Evolutionary conservation across 1,140 invertebrate genomes (phyloP).

Genomic region (Danaus plexippus): DNA sequence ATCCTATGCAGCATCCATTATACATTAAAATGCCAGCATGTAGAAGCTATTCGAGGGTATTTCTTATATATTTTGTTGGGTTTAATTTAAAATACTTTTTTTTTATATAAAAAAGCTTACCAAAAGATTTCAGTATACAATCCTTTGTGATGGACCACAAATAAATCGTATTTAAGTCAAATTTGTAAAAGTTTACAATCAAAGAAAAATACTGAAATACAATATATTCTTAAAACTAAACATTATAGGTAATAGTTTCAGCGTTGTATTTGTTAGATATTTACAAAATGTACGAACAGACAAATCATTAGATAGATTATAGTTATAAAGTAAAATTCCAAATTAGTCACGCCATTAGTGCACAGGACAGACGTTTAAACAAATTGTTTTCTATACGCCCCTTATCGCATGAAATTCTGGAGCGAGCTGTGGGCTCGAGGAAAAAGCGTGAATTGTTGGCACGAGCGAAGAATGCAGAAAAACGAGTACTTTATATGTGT

Average conservation of each 20-base stretch:
- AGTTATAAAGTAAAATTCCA: conserved; percentile 8
- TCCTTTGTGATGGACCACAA: no score
- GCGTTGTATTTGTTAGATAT: no score
- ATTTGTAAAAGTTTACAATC: no score
- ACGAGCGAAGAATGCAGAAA: conserved; percentile 54
- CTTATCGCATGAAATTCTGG: conserved; percentile 17
- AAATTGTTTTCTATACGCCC: conserved; percentile 18
- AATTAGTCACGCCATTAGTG: conserved; percentile 4
- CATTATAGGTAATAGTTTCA: no score
- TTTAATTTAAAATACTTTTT: no score
- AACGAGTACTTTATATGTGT: conserved; percentile 14
- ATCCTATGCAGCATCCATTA: conserved; percentile 7
- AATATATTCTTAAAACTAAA: no score
- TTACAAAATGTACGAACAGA: no score
- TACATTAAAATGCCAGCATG: conserved; percentile 16
- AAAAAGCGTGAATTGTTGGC: conserved; percentile 45
- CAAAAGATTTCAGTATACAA: no score
- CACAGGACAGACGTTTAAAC: conserved; percentile 3
- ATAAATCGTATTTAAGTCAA: no score
- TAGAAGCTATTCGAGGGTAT: conserved; percentile 4
- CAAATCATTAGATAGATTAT: no score
- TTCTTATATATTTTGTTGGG: neutral
- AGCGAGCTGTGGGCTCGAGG: conserved; percentile 16
- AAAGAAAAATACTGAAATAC: no score
- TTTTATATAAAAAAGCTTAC: no score